Evolutionary conservation across 2,888 invertebrate species (phyloP).

Genomic region (Amphiduros pacificus): DNA sequence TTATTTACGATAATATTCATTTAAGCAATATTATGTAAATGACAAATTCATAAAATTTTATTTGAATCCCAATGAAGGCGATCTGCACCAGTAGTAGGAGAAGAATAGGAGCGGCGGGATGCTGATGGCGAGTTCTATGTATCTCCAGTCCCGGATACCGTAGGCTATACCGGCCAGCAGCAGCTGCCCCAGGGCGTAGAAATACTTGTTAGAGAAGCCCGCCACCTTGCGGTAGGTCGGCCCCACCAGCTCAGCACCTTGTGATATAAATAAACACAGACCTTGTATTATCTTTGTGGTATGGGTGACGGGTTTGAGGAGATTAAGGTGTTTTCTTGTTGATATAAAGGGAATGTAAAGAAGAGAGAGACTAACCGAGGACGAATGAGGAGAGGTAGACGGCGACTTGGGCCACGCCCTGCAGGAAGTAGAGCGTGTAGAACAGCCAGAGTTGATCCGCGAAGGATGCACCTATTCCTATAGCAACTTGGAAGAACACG

Average conservation of each 20-base stretch:
- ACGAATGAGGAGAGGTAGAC: background rate
- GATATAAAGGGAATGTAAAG: too few species aligned
- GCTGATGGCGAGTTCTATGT: slow-evolving; percentile 13
- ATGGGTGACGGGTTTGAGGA: background rate
- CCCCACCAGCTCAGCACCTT: background rate
- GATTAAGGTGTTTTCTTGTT: too few species aligned
- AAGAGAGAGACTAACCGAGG: slow-evolving; percentile 3
- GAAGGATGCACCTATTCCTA: background rate
- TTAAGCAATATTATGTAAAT: too few species aligned
- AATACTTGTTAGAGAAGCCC: slow-evolving; percentile 32
- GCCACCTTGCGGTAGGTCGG: slow-evolving; percentile 28
- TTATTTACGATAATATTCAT: too few species aligned
- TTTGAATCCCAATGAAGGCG: too few species aligned
- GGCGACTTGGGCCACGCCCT: slow-evolving; percentile 1
- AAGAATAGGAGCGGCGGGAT: slow-evolving; percentile 7
- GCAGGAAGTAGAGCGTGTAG: slow-evolving; percentile 6
- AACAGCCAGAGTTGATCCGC: background rate
- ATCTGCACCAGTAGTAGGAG: slow-evolving; percentile 14
- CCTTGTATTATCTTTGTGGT: background rate
- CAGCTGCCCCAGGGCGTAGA: slow-evolving; percentile 36
- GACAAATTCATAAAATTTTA: too few species aligned
- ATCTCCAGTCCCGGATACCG: slow-evolving; percentile 12
- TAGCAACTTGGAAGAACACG: background rate
- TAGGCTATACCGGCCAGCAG: slow-evolving; percentile 3
- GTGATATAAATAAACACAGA: background rate